Evolutionary conservation across 2,113 vertebrate genomes (phyloP).

Genomic region (Nibea coibor): DNA sequence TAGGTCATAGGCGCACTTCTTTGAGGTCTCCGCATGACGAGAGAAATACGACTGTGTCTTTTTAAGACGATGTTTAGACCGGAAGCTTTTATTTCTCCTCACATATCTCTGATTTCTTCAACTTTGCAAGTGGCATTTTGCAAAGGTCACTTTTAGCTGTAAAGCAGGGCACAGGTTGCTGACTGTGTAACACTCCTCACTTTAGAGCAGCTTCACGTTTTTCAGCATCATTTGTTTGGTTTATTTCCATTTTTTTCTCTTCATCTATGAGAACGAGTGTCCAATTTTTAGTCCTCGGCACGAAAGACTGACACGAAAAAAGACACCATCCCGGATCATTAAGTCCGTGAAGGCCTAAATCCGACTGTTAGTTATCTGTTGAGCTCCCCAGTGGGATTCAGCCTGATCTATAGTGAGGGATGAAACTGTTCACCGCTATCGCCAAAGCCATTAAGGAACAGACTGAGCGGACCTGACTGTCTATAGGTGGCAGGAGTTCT

Average conservation of each 20-base stretch:
- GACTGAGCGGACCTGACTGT: conserved; percentile 11
- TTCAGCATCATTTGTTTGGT: background rate
- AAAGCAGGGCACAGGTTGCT: conserved; percentile 9
- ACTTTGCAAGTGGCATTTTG: conserved; percentile 39
- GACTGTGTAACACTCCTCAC: conserved; percentile 1
- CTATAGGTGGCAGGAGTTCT: conserved; percentile 24
- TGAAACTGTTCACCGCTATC: conserved; percentile 42
- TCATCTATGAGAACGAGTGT: background rate
- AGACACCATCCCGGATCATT: conserved; percentile 42
- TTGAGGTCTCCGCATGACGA: conserved; percentile 20
- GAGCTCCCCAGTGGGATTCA: conserved; percentile 44
- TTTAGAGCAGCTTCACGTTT: conserved; percentile 1
- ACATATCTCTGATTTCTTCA: background rate
- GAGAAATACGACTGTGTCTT: background rate
- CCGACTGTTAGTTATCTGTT: conserved; percentile 50
- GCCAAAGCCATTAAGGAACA: conserved; percentile 51
- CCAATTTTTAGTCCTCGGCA: conserved; percentile 1
- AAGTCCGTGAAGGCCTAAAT: conserved; percentile 50
- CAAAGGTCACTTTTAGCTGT: conserved; percentile 27
- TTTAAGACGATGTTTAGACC: background rate
- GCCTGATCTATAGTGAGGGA: conserved; percentile 54
- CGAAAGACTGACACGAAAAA: background rate
- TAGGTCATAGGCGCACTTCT: background rate
- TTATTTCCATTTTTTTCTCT: background rate
- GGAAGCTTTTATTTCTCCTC: background rate